Evolutionary conservation across 1,140 invertebrate species (phyloP), one percentile per base, ranked within the genome.

Genomic region (Armadillidium nasatum): DNA sequence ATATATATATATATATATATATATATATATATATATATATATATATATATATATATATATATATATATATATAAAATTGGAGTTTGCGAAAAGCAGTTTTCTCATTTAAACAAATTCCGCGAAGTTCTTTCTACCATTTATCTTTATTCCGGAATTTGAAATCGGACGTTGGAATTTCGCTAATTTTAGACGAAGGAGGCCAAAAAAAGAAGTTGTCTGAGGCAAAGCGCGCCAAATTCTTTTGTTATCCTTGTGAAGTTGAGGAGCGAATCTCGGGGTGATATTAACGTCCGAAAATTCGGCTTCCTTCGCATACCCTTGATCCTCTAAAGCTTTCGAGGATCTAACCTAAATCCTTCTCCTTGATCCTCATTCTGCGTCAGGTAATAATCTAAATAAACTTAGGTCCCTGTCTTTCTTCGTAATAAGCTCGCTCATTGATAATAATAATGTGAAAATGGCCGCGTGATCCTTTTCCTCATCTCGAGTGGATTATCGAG

Each of bases 321-420:
- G 46, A 50, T 50, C 46, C 46, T 60, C 50, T 19, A 60, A 13
- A 19, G 50, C 50, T 60, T 60, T 60, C 11, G 50, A 60, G 50
- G 50, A 60, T 60, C 7, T 60, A 13, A 7, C 50, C 19, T 7
- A 19, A 60, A 60, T 60, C 50, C 50, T 19, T 60, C 50, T 60
- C 19, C 50, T 60, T 60, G 50, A 60, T 60, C 50, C 2, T 60
- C 50, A 13, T 19, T 19, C 50, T 60, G 50, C 50, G 50, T 60
- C 50, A 60, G 50, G 50, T 60, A 60, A 60, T 60, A 60, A 60
- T 60, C 50, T 60, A 60, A 60, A 60, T 60, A 60, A 60, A 60
- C 50, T 60, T 60, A 60, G 50, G 50, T 19, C 50, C 50, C 50
- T 60, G 7, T 60, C 50, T 60, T 60, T 19, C 50, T 60, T 19